Conservation (phyloP, 2,113 vertebrate genomes). For the Coreoperca whiteheadi region DNA sequence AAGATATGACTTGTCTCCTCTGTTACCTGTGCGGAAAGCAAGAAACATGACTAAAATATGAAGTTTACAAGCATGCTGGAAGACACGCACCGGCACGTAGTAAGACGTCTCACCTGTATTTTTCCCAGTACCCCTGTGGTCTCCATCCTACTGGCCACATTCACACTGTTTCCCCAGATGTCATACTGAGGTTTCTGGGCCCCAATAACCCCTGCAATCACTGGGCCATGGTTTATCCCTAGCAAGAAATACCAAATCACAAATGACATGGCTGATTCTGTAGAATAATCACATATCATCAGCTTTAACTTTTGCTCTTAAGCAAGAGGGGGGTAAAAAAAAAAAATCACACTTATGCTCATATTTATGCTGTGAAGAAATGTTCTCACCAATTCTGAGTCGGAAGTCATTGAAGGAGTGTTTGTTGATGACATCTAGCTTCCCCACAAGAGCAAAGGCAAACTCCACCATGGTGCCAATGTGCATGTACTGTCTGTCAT, state of each 20-base stretch:
- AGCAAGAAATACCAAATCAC: constrained; percentile 17
- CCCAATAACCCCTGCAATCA: constrained; percentile 97
- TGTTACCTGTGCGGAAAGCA: constrained; percentile 83
- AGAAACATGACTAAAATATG: neutral
- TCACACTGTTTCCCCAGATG: constrained; percentile 99
- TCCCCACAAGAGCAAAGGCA: constrained; percentile 94
- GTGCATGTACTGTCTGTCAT: constrained; percentile 96
- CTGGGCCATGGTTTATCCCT: constrained; percentile 98
- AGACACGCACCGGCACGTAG: neutral
- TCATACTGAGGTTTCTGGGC: constrained; percentile 99
- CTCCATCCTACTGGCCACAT: constrained; percentile 98
- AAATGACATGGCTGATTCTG: neutral
- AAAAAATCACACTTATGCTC: too few relatives aligned
- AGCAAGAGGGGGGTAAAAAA: neutral
- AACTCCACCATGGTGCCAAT: constrained; percentile 99
- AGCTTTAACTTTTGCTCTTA: too few relatives aligned
- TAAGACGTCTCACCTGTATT: constrained; percentile 89
- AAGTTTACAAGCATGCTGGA: neutral
- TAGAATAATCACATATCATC: neutral
- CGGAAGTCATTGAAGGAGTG: constrained; percentile 99
- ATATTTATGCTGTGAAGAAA: neutral
- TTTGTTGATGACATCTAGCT: constrained; percentile 97
- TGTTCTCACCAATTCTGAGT: constrained; percentile 91
- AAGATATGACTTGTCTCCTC: constrained; percentile 92
- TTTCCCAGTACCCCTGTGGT: constrained; percentile 96